phyloP scores from a whole-genome alignment of 2,113 vertebrate species.

The Colaptes auratus region DNA sequence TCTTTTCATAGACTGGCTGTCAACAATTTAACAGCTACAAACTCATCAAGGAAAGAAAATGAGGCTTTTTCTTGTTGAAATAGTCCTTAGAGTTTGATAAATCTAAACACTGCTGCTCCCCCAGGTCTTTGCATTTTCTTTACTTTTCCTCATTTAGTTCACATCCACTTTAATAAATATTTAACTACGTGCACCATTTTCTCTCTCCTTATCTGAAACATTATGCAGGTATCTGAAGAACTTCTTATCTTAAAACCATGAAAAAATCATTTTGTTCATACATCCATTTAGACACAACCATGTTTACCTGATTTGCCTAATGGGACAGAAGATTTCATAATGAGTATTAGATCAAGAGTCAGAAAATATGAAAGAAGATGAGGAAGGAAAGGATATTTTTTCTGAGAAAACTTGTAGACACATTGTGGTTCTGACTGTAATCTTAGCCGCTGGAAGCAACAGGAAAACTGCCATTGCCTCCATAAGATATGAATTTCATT shows the following conservation, averaged over 20 bases:
- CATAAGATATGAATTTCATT: neutral
- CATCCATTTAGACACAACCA: neutral
- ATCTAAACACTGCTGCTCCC: neutral
- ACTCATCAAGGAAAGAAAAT: slow-evolving; percentile 3
- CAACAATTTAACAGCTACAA: neutral
- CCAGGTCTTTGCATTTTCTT: slow-evolving; percentile 59
- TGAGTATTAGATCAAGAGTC: neutral
- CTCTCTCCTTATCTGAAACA: slow-evolving; percentile 55
- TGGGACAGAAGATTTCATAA: slow-evolving; percentile 16
- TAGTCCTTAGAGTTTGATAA: slow-evolving; percentile 34
- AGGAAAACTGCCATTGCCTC: neutral
- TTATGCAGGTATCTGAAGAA: slow-evolving; percentile 40
- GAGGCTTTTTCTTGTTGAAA: neutral
- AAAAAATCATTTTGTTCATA: slow-evolving; percentile 24
- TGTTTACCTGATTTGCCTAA: slow-evolving; percentile 37
- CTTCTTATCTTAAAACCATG: neutral
- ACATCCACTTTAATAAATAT: slow-evolving; percentile 64
- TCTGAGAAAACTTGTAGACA: neutral
- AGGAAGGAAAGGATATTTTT: neutral
- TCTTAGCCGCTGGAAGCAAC: neutral
- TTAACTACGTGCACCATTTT: slow-evolving; percentile 46
- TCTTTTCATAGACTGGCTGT: neutral
- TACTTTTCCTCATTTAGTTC: slow-evolving; percentile 70
- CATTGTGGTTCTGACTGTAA: neutral
- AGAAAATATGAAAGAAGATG: neutral